Base-by-base conservation (phyloP, 2,888 invertebrate genomes). In the Diaphora mendica region DNA sequence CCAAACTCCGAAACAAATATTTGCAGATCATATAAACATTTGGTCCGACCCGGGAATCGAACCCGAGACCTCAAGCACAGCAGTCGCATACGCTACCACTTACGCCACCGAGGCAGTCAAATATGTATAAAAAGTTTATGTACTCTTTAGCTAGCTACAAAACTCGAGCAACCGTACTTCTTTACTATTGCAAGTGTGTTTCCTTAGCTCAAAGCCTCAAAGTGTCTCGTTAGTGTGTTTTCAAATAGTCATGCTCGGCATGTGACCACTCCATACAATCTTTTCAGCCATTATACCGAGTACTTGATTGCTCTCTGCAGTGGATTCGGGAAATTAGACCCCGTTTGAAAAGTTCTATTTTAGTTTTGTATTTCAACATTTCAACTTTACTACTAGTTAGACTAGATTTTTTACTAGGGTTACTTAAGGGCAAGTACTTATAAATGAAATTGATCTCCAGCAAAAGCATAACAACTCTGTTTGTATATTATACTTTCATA, bases 161-260 rank as follows among this genome's bases (percentile, higher is more conserved):
- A 68, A 44, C 26, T 74, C 48, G 71, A 62, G 64, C 70, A 75
- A 75, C 68, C 75, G 66, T 71, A 74, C 74, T 59, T 76, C 67
- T 77, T 74, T 75, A 78, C 69, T 77, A 75, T 71, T 69, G 70
- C 77, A 72, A 79, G 79, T 72, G 71, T 73, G 78, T 86, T 82
- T 85, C 80, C 82, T 82, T 80, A 51, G 71, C 79, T 82, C 73
- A 78, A 79, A 85, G 87, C 85, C 83, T 86, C 71, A 86, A 88
- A 92, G 91, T 91, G 88, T 88, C 91, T 93, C 93, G 91, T 93
- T 93, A 93, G 92, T 82, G 85, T 90, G 91, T 90, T 91, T 91
- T 91, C 89, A 90, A 91, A 91, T 91, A 91, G 89, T 88, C 87
- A 84, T 87, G 89, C 80, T 75, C 70, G 78, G 55, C 70, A 73